These are phyloP conservation scores for Typhlichthys eigenmanni DNA, from an alignment of 2,797 vertebrate species.

Conservation along the genomic window DNA sequence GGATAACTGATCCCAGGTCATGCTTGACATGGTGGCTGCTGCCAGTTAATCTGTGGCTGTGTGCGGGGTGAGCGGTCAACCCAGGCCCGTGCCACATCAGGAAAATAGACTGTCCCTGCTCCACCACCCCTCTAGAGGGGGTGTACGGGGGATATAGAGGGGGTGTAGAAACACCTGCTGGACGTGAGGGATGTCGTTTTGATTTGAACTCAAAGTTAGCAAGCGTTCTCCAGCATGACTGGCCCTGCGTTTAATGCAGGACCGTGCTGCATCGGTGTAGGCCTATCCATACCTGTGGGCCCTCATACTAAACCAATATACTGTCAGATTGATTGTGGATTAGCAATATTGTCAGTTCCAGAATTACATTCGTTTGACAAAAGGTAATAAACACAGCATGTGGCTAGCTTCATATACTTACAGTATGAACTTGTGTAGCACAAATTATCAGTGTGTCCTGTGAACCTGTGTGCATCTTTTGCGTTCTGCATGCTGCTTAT, in stretches of 20 bases:
- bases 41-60: slow-evolving; percentile 21
- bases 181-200: too few species aligned
- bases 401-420: background rate
- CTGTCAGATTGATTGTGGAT: background rate
- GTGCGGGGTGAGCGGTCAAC: slow-evolving; percentile 49
- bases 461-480: too few species aligned
- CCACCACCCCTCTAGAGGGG: slow-evolving; percentile 63
- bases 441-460: too few species aligned
- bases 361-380: background rate
- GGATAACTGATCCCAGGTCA: slow-evolving; percentile 44
- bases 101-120: slow-evolving; percentile 55
- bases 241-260: too few species aligned
- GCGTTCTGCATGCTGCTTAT: background rate
- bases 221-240: too few species aligned
- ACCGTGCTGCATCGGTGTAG: too few species aligned
- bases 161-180: slow-evolving; percentile 12
- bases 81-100: slow-evolving; percentile 69
- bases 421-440: too few species aligned
- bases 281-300: too few species aligned
- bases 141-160: slow-evolving; percentile 43
- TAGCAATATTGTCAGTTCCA: background rate
- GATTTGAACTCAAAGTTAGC: too few species aligned
- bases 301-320: too few species aligned
- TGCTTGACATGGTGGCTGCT: slow-evolving; percentile 35
- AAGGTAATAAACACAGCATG: background rate